These are phyloP conservation scores for Macaria liturata DNA, from an alignment of 2,888 invertebrate genomes.

Conservation along the genomic window DNA sequence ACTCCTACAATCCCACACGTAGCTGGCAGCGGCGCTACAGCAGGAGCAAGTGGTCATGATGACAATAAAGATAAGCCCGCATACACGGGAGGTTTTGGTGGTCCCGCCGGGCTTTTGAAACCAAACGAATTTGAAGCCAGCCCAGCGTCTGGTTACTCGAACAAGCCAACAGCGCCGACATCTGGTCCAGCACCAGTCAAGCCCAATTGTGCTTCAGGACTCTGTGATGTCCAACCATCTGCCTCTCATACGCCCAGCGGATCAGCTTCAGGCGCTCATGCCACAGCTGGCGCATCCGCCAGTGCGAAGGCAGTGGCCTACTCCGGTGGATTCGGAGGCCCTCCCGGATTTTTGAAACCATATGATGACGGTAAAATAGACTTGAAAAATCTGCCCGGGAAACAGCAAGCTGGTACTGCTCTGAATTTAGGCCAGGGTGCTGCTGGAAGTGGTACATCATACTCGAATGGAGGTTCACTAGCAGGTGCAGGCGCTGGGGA, in stretches of 20 bases:
- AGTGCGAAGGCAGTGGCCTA: conserved; percentile 46
- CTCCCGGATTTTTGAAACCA: conserved; percentile 69
- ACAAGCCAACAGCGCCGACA: conserved; percentile 6
- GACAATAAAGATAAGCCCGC: conserved; percentile 39
- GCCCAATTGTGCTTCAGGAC: conserved; percentile 29
- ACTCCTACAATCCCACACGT: conserved; percentile 17
- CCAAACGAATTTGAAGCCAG: conserved; percentile 49
- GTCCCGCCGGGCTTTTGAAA: conserved; percentile 52
- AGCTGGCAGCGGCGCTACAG: conserved; percentile 15
- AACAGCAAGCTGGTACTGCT: conserved; percentile 27
- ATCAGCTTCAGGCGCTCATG: conserved; percentile 18
- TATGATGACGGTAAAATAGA: conserved; percentile 56
- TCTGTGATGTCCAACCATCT: conserved; percentile 19
- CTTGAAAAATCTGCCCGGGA: conserved; percentile 19
- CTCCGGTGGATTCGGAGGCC: conserved; percentile 72
- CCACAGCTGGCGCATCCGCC: conserved; percentile 25
- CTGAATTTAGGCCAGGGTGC: conserved; percentile 26
- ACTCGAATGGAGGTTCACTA: conserved; percentile 29
- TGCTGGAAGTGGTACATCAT: conserved; percentile 25
- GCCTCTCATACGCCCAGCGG: conserved; percentile 14
- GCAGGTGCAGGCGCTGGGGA: conserved; percentile 15
- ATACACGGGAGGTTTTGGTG: conserved; percentile 57
- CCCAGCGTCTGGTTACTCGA: conserved; percentile 20
- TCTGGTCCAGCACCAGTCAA: conserved; percentile 4
- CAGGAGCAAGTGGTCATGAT: conserved; percentile 20